Evolutionary conservation across 1,140 invertebrate species (phyloP), one percentile per base, ranked within the genome.

Genomic region (Drosophila quadrilineata): DNA sequence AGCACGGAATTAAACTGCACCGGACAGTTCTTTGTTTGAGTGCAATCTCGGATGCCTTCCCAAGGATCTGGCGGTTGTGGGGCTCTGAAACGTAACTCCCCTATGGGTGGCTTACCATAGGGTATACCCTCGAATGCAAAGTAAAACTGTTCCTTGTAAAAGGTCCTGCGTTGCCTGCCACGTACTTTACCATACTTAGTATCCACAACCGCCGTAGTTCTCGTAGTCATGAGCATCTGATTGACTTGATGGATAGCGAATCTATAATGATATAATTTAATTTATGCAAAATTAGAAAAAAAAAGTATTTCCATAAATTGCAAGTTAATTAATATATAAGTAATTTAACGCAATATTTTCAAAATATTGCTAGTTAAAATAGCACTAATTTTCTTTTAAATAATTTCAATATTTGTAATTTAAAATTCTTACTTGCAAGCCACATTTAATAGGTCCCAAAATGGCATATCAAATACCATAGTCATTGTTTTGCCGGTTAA

Each of bases 51-150:
- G 1, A 91, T 75, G 0, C 77, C 90, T n/a, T 73, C 22, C 90
- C 93, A 94, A 43, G 91, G 84, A 10, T 90, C 79, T 2, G 91
- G 89, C 0, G 90, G 90, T 16, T 88, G 73, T 0, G 93, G 91
- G 3, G 91, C 93, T 71, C 92, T 84, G 68, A 94, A 95, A 1
- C 94, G 89, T 2, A 93, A 75, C 1, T 92, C 88, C 2, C 92
- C 92, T n/a, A 94, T 10, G 0, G 94, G 94, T 1, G 94, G 93
- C 73, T 93, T 91, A 0, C 93, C 93, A 85, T 90, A 94, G 0
- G 94, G 94, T 58, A 95, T 93, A 1, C 93, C 92, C 57, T 90
- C 72, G 57, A 90, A 91, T 24, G 87, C 84, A 35, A 59, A 87
- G 58, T 88, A 91, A 1, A 46, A 17, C 1, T 72, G 36, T 3